Evolutionary conservation across 2,113 vertebrate species (phyloP).

Genomic region (Xenopus tropicalis): UCB_Xtro_10.0 CM004446.2:98500001-98500500

Average conservation of each 20-base stretch:
- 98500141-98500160: not conserved
- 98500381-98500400: constrained; percentile 1
- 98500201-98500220: constrained; percentile 22
- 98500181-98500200: constrained; percentile 31
- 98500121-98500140: not conserved
- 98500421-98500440: constrained; percentile 3
- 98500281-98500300: constrained; percentile 28
- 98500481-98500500: not conserved
- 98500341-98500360: constrained; percentile 24
- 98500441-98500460: constrained; percentile 16
- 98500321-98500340: constrained; percentile 22
- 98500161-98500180: constrained; percentile 25
- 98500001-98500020: not conserved
- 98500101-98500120: not conserved
- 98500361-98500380: not conserved
- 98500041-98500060: not conserved
- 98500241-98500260: constrained; percentile 40
- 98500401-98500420: constrained; percentile 3
- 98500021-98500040: not conserved
- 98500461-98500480: not conserved
- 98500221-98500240: constrained; percentile 19
- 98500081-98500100: not conserved
- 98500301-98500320: constrained; percentile 43
- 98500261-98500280: constrained; percentile 33
- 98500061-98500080: not conserved